Percentiles rank a stretch among this genome's conserved stretches.
phyloP scores from a whole-genome alignment of 2,113 vertebrate genomes.

The Okapia johnstoni region DNA sequence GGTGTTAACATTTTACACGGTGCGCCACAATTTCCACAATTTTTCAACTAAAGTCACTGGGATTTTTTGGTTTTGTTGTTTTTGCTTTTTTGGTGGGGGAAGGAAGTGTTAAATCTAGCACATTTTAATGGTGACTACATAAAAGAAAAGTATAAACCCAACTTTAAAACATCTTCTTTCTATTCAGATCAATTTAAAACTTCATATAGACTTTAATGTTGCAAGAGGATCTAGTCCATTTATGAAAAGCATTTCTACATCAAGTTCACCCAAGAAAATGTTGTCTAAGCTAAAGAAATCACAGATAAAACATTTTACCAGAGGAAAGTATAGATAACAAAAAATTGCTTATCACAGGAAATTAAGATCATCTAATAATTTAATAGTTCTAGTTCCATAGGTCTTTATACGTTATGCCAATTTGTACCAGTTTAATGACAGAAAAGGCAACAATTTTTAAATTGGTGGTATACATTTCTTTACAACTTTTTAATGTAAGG shows the following conservation, averaged over 20 bases:
- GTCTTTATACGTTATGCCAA: slow-evolving; percentile 37
- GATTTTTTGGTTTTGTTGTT: not conserved
- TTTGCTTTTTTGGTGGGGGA: not conserved
- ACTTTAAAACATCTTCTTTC: slow-evolving; percentile 46
- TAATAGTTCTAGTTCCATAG: slow-evolving; percentile 15
- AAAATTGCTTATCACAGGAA: slow-evolving; percentile 26
- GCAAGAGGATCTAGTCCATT: slow-evolving; percentile 33
- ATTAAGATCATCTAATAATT: slow-evolving; percentile 10
- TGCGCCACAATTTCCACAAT: not conserved
- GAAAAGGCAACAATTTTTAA: slow-evolving; percentile 61
- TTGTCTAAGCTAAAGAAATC: slow-evolving; percentile 11
- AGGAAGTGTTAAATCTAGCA: slow-evolving; percentile 2
- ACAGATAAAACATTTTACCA: slow-evolving; percentile 37
- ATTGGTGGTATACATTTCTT: slow-evolving; percentile 60
- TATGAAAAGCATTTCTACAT: slow-evolving; percentile 25
- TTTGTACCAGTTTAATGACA: slow-evolving; percentile 57
- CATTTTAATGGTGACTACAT: not conserved
- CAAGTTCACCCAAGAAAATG: slow-evolving; percentile 46
- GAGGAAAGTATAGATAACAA: slow-evolving; percentile 1
- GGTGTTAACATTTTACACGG: not conserved
- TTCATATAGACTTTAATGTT: slow-evolving; percentile 21
- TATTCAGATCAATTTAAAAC: slow-evolving; percentile 30
- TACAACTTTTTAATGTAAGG: slow-evolving; percentile 78
- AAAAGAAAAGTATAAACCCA: slow-evolving; percentile 3
- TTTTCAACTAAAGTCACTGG: not conserved